Evolutionary conservation across 2,888 invertebrate species (phyloP).

Genomic region (Cremastobaeus sp.): DNA sequence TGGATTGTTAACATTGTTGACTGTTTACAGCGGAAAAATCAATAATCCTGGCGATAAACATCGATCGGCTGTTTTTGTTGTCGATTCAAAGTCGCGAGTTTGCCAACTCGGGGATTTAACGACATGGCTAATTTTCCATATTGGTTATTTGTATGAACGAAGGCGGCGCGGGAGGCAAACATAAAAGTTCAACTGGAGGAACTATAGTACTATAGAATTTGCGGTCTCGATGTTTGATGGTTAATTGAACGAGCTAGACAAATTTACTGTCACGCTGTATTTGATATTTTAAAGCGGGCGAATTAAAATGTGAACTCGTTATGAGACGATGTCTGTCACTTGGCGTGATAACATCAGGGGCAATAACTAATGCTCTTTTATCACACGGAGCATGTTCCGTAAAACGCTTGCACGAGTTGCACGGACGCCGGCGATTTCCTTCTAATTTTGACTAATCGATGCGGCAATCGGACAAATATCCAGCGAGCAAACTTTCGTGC

Average conservation of each 20-base stretch:
- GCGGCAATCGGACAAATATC: no score
- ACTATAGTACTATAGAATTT: no score
- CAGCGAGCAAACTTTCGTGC: no score
- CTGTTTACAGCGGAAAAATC: no score
- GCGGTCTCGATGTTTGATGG: slow-evolving; percentile 21
- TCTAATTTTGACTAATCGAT: no score
- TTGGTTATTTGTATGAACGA: no score
- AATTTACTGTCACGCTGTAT: slow-evolving; percentile 30
- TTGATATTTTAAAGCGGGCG: slow-evolving; percentile 26
- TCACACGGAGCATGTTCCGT: slow-evolving; percentile 7
- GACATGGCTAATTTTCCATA: slow-evolving; percentile 33
- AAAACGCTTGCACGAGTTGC: no score
- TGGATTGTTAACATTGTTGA: background rate
- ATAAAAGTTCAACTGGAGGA: slow-evolving; percentile 23
- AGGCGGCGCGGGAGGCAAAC: slow-evolving; percentile 29
- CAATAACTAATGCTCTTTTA: slow-evolving; percentile 31
- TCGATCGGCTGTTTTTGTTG: no score
- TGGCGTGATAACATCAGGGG: slow-evolving; percentile 24
- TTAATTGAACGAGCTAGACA: slow-evolving; percentile 35
- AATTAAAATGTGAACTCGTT: slow-evolving; percentile 43
- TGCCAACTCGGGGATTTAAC: slow-evolving; percentile 11
- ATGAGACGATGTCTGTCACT: slow-evolving; percentile 40
- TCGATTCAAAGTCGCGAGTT: no score
- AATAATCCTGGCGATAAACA: no score
- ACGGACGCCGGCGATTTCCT: no score